These are phyloP conservation scores for Clunio marinus DNA, from an alignment of 2,888 invertebrate genomes.

Conservation along the genomic window DNA sequence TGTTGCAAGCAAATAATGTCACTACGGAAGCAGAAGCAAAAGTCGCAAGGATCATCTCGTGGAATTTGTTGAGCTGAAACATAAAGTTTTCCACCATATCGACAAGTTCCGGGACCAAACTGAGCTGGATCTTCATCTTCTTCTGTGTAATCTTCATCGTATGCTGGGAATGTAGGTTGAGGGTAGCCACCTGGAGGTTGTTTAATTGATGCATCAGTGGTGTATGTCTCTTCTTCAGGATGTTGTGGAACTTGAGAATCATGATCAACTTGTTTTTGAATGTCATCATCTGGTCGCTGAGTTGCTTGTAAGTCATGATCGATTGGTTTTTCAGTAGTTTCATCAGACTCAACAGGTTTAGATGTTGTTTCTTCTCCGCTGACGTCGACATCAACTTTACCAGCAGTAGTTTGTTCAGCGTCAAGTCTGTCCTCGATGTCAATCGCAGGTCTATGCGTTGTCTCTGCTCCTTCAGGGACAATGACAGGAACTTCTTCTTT, in stretches of 20 bases:
- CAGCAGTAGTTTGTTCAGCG: constrained; percentile 7
- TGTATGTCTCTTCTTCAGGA: constrained; percentile 18
- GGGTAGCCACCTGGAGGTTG: constrained; percentile 23
- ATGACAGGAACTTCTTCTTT: too few relatives aligned
- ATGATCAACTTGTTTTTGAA: constrained; percentile 10
- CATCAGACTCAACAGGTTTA: constrained; percentile 36
- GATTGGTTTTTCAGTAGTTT: constrained; percentile 9
- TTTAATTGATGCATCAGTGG: neutral
- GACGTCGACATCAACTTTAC: neutral
- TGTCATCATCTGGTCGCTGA: constrained; percentile 31
- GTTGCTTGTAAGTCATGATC: too few relatives aligned
- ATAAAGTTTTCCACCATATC: constrained; percentile 88
- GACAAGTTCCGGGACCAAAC: constrained; percentile 84
- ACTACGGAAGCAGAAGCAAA: constrained; percentile 95
- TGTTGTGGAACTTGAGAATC: constrained; percentile 33
- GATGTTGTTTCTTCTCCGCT: constrained; percentile 11
- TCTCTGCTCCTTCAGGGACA: constrained; percentile 35
- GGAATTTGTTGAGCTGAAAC: constrained; percentile 94
- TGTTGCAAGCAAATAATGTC: constrained; percentile 93
- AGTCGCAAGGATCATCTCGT: constrained; percentile 90
- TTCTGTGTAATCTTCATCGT: constrained; percentile 60
- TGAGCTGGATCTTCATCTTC: constrained; percentile 70
- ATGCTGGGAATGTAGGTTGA: constrained; percentile 46
- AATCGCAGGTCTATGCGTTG: constrained; percentile 9
- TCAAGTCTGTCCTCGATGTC: constrained; percentile 8